Base-by-base conservation (phyloP, 2,113 vertebrate species). In the Rhinopithecus roxellana region DNA sequence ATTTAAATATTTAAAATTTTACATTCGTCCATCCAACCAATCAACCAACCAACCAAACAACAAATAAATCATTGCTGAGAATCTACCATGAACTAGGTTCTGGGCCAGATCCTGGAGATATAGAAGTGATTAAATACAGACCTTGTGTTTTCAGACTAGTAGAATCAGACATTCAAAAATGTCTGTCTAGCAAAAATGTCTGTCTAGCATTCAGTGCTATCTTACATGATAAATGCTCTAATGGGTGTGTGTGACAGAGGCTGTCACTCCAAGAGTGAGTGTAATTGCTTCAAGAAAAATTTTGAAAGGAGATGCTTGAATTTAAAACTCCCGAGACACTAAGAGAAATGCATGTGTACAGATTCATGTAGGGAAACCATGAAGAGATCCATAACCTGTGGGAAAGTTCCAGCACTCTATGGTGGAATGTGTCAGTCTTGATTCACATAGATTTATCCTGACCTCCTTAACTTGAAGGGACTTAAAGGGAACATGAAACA, bases 361-460 rank as follows among this genome's bases (percentile, higher is more conserved):
- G 87, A 70, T 91, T 10, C 38, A n/a, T 3, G 13, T 10, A 85
- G 38, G 77, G 40, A 89, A 92, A 52, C 14, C 32, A 57, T 55
- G 11, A 50, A 55, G 67, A 80, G 22, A 52, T 59, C 55, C 67
- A 78, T 52, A 77, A 64, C 43, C 69, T 55, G 59, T 38, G n/a
- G 50, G 61, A 38, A 61, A 84, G 69, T 75, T 14, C 12, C 50
- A 75, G 61, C 16, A 55, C 55, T 45, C 35, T 30, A 1, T n/a
- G 35, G 77, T 48, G 25, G 25, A 64, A 64, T 48, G 75, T 75
- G 55, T 25, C 32, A 50, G 61, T 79, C 57, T 90, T 80, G 75
- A 89, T 77, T 93, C 45, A 48, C 38, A 9, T 32, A 55, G 48
- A 48, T 88, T 95, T 84, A 93, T 95, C 48, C 38, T 95, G 89